Evolutionary conservation across 2,888 invertebrate species (phyloP).

Genomic region (Lepidocyrtoides sp.): DNA sequence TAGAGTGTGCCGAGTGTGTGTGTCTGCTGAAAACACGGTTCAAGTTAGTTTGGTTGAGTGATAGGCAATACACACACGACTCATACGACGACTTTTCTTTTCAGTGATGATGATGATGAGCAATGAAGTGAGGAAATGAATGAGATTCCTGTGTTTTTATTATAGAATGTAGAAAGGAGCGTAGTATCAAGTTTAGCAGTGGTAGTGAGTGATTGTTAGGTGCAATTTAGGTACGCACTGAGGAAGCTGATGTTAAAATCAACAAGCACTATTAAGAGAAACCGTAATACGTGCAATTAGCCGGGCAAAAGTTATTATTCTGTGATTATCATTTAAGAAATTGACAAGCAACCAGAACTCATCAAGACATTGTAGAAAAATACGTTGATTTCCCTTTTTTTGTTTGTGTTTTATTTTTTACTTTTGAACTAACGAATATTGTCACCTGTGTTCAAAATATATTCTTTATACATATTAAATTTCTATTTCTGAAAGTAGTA

Average conservation of each 20-base stretch:
- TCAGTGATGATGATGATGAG: not conserved
- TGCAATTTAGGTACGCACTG: too few relatives aligned
- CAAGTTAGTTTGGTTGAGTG: too few relatives aligned
- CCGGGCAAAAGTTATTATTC: not conserved
- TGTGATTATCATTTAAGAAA: constrained; percentile 7
- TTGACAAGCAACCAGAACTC: constrained; percentile 27
- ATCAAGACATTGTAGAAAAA: not conserved
- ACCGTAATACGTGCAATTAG: constrained; percentile 40
- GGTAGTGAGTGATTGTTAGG: too few relatives aligned
- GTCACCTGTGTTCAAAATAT: too few relatives aligned
- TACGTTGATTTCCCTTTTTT: too few relatives aligned
- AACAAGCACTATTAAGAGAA: not conserved
- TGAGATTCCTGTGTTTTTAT: not conserved
- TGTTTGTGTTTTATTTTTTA: too few relatives aligned
- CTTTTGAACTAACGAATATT: not conserved
- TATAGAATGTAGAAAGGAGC: not conserved
- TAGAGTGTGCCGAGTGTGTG: too few relatives aligned
- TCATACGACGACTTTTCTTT: not conserved
- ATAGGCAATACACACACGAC: too few relatives aligned
- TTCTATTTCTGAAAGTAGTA: too few relatives aligned
- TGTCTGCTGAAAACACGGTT: too few relatives aligned
- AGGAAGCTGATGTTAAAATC: not conserved
- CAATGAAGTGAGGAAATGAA: not conserved
- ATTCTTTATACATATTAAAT: too few relatives aligned
- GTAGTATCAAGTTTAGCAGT: too few relatives aligned